Percentiles rank a stretch among this genome's conserved stretches.
phyloP scores from a whole-genome alignment of 1,140 invertebrate genomes.

The Caenorhabditis tropicalis region DNA sequence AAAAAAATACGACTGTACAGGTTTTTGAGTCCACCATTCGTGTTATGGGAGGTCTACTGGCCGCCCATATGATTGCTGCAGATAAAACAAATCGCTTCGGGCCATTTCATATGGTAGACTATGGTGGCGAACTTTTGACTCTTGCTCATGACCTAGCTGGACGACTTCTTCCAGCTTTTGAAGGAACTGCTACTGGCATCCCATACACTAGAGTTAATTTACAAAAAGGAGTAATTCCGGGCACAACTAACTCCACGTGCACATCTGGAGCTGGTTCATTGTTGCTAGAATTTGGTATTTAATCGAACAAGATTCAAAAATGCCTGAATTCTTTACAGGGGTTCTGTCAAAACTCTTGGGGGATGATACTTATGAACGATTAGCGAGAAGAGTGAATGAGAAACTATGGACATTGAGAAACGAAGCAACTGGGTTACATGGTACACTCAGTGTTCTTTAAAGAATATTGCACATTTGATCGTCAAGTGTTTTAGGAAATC shows the following conservation, averaged over 20 bases:
- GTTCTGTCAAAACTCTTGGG: conserved; percentile 65
- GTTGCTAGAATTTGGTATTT: conserved; percentile 77
- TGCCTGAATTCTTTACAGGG: background rate
- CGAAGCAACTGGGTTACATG: conserved; percentile 78
- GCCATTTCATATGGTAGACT: conserved; percentile 75
- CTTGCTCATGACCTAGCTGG: conserved; percentile 78
- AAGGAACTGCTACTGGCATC: conserved; percentile 76
- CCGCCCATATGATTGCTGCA: conserved; percentile 79
- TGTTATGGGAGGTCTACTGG: conserved; percentile 78
- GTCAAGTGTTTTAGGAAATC: conserved; percentile 74
- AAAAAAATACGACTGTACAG: conserved; percentile 78
- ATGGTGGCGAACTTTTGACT: conserved; percentile 77
- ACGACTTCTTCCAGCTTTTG: conserved; percentile 77
- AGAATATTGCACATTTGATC: background rate
- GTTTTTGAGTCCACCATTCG: conserved; percentile 80
- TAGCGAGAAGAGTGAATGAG: conserved; percentile 76
- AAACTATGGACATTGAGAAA: conserved; percentile 76
- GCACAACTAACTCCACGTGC: conserved; percentile 77
- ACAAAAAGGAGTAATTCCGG: conserved; percentile 75
- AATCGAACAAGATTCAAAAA: background rate
- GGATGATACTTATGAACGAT: conserved; percentile 77
- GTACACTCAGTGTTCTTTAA: conserved; percentile 69
- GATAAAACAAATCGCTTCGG: conserved; percentile 77
- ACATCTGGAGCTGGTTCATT: conserved; percentile 79
- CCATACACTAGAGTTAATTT: conserved; percentile 79